Conservation (phyloP, 2,113 vertebrate species). For the Malurus alboscapulatus region DNA sequence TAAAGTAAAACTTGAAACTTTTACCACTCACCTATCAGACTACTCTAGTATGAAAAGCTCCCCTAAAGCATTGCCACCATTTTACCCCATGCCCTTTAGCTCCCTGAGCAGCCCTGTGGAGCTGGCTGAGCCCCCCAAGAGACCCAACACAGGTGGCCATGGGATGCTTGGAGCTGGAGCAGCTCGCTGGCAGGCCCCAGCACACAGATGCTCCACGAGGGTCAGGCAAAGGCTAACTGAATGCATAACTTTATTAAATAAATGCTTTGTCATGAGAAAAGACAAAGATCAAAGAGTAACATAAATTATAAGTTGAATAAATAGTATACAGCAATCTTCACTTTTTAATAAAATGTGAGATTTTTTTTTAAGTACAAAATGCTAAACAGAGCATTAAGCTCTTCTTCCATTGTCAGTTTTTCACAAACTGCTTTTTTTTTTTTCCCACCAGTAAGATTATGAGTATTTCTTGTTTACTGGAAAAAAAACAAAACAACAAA, state of each 20-base stretch:
- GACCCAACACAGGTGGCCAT: fast-evolving
- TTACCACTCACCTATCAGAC: not conserved
- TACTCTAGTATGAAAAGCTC: not conserved
- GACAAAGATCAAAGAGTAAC: constrained; percentile 99
- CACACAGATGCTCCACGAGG: not conserved
- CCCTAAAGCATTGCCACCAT: not conserved
- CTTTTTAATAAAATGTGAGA: constrained; percentile 95
- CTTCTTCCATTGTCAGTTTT: constrained; percentile 80
- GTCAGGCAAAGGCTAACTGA: constrained; percentile 78
- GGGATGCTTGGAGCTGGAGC: not conserved
- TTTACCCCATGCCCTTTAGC: not conserved
- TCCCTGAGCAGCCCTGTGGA: not conserved
- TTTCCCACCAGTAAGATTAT: constrained; percentile 81
- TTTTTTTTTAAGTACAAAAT: constrained; percentile 93
- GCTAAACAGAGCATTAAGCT: constrained; percentile 87
- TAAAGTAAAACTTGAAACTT: not conserved
- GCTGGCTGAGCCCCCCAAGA: not conserved
- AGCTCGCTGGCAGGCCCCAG: not conserved
- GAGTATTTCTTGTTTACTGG: constrained; percentile 82
- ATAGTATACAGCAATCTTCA: constrained; percentile 99
- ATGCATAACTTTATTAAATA: constrained; percentile 99
- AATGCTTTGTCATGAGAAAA: constrained; percentile 99
- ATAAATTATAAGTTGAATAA: constrained; percentile 99
- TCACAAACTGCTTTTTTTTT: constrained; percentile 84
- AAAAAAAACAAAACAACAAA: constrained; percentile 40